These are phyloP conservation scores for Manis javanica DNA, from an alignment of 2,797 vertebrate genomes.

Conservation along the genomic window DNA sequence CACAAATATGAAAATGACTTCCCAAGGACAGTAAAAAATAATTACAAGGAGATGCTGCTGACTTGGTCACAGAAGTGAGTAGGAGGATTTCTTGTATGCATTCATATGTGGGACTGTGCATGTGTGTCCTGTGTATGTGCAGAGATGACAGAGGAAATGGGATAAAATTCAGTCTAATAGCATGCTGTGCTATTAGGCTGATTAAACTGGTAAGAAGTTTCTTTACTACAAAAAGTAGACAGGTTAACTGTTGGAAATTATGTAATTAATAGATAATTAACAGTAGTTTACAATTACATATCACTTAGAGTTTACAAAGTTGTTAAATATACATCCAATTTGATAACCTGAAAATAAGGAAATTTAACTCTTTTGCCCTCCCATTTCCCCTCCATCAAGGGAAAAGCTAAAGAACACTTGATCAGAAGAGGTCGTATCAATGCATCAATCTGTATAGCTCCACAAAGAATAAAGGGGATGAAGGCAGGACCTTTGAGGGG, in stretches of 20 bases:
- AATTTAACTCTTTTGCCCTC: slow-evolving; percentile 44
- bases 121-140: neutral
- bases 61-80: slow-evolving; percentile 25
- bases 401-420: slow-evolving; percentile 50
- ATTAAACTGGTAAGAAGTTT: slow-evolving; percentile 50
- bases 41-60: slow-evolving; percentile 5
- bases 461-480: slow-evolving; percentile 35
- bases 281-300: slow-evolving; percentile 76
- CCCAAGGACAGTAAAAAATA: slow-evolving; percentile 41
- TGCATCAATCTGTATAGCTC: slow-evolving; percentile 14
- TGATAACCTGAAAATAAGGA: slow-evolving; percentile 67
- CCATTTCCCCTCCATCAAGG: slow-evolving; percentile 29
- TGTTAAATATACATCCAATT: slow-evolving; percentile 72
- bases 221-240: slow-evolving; percentile 78
- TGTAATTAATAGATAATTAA: slow-evolving; percentile 76
- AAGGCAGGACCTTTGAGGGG: slow-evolving; percentile 19
- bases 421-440: slow-evolving; percentile 44
- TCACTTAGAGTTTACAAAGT: slow-evolving; percentile 73
- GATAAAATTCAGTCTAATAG: slow-evolving; percentile 14
- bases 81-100: neutral
- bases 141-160: slow-evolving; percentile 37
- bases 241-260: slow-evolving; percentile 76
- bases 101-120: neutral
- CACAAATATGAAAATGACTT: slow-evolving; percentile 60
- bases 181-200: neutral